Base-by-base conservation (phyloP, 1,140 invertebrate species). In the Bombus superbus region DNA sequence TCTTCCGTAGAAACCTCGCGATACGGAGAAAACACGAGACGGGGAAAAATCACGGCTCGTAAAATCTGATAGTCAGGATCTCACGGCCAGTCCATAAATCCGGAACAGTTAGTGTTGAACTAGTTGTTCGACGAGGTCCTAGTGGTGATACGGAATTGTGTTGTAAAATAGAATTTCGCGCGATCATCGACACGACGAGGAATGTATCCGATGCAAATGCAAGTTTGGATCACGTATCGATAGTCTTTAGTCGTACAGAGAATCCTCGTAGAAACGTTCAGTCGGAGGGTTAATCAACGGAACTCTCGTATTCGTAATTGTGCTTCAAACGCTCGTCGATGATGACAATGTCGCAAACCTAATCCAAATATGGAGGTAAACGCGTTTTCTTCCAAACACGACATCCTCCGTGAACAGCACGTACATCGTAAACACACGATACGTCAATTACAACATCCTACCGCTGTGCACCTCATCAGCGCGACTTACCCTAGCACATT, bases 361-460 rank as follows among this genome's bases (percentile, higher is more conserved):
- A 15, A 13, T 15, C 47, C 32, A 25, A 75, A 75, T 75, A 57
- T 59, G 15, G 35, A 75, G 38, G 57, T 59, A 59, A 57, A 38
- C 38, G 32, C n/a, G 47, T 59, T 75, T 74, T 32, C 44, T 74
- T 68, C 35, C 15, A 66, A 32, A 68, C 15, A 10, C 35, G 66
- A 68, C 66, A 69, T 22, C 18, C 22, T 22, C 18, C 15, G 68
- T 10, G 68, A 69, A 25, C 35, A 11, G 38, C 68, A 38, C 74
- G 25, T 76, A 40, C 74, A 76, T 62, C 32, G 57, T 76, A 59
- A 76, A 76, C 53, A 28, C 74, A 59, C 74, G 74, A 62, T 76
- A 59, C 53, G 53, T 76, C 74, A 76, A 76, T 76, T 76, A 76
- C 53, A 76, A 59, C 53, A 59, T 76, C 74, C 74, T 59, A 35